These are phyloP conservation scores for Macrocentrus cingulum DNA, from an alignment of 1,140 invertebrate species.

Conservation along the genomic window DNA sequence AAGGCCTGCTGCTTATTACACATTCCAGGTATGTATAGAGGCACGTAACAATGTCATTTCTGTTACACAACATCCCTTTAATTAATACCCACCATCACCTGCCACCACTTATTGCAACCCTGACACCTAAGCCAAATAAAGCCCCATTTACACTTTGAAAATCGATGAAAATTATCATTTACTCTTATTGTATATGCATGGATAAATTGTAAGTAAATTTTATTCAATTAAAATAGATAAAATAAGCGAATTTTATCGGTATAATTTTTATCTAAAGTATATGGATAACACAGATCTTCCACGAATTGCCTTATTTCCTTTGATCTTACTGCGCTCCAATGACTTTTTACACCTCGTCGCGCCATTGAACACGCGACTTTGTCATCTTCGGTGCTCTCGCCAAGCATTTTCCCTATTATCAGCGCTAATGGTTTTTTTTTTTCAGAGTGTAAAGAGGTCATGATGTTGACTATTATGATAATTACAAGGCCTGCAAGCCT, in stretches of 20 bases:
- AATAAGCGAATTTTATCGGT: too few relatives aligned
- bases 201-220: too few relatives aligned
- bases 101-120: too few relatives aligned
- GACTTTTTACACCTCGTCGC: background rate
- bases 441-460: background rate
- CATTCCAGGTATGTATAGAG: background rate
- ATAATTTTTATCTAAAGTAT: constrained; percentile 11
- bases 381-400: background rate
- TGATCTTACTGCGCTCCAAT: constrained; percentile 10
- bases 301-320: constrained; percentile 17
- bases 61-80: too few relatives aligned
- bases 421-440: background rate
- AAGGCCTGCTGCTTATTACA: constrained; percentile 10
- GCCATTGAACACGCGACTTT: constrained; percentile 3
- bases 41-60: background rate
- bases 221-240: too few relatives aligned
- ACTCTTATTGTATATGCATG: too few relatives aligned
- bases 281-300: constrained; percentile 11
- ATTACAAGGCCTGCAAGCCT: background rate
- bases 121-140: too few relatives aligned
- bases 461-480: background rate
- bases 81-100: too few relatives aligned
- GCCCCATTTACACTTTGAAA: too few relatives aligned
- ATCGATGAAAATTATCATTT: too few relatives aligned
- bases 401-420: background rate